phyloP scores from a whole-genome alignment of 2,113 vertebrate species.

The Callionymus lyra region DNA sequence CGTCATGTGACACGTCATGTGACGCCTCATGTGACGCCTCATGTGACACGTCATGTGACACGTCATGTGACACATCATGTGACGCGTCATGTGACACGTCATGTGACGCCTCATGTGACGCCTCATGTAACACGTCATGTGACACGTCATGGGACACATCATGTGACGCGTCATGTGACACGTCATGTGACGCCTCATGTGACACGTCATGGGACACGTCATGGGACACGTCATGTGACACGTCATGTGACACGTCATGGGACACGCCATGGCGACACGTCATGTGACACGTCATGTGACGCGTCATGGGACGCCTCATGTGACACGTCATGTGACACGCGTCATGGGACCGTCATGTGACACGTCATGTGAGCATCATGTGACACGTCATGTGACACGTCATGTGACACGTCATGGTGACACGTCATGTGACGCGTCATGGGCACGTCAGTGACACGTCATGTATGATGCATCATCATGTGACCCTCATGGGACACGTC shows the following conservation, averaged over 20 bases:
- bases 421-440: not conserved
- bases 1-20: slow-evolving; percentile 27
- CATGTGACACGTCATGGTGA: slow-evolving; percentile 75
- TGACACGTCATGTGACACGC: slow-evolving; percentile 45
- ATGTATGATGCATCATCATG: too few relatives aligned
- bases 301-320: not conserved
- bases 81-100: not conserved
- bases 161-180: slow-evolving; percentile 44
- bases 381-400: too few relatives aligned
- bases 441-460: too few relatives aligned
- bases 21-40: not conserved
- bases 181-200: not conserved
- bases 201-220: too few relatives aligned
- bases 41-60: too few relatives aligned
- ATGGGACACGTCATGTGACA: slow-evolving; percentile 30
- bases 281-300: slow-evolving; percentile 56
- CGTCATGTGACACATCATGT: slow-evolving; percentile 70
- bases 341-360: slow-evolving; percentile 57
- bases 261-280: slow-evolving; percentile 67
- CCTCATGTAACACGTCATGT: too few relatives aligned
- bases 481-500: not conserved
- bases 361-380: not conserved
- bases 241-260: not conserved
- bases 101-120: too few relatives aligned
- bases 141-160: slow-evolving; percentile 51